A percentile compares a stretch with the other conserved stretches of the same genome.
phyloP scores from a whole-genome alignment of 1,140 invertebrate genomes.

The Akabosia matsudoensis region DNA sequence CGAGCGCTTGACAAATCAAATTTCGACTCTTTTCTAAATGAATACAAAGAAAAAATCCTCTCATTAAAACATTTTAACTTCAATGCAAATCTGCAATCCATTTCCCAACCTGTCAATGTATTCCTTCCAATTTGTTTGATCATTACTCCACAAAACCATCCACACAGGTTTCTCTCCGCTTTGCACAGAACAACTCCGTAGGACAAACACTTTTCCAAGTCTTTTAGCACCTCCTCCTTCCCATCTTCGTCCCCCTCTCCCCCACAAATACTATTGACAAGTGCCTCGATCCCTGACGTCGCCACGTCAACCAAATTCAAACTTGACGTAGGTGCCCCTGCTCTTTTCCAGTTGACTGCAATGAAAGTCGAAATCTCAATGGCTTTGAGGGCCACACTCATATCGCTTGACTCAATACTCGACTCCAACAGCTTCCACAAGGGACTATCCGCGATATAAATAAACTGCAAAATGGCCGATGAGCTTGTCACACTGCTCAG shows the following conservation, averaged over 20 bases:
- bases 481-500: constrained; percentile 39
- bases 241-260: neutral
- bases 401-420: constrained; percentile 62
- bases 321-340: constrained; percentile 13
- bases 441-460: constrained; percentile 46
- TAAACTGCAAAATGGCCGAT: constrained; percentile 37
- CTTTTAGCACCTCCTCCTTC: constrained; percentile 9
- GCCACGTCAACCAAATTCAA: constrained; percentile 38
- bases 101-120: constrained; percentile 30
- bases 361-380: constrained; percentile 62
- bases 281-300: constrained; percentile 32
- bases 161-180: constrained; percentile 30
- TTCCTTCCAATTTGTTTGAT: constrained; percentile 29
- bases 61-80: constrained; percentile 2
- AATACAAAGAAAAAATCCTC: constrained; percentile 26
- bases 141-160: constrained; percentile 39
- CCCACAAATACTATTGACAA: constrained; percentile 21
- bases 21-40: constrained; percentile 48
- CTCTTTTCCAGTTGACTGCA: constrained; percentile 59
- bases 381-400: constrained; percentile 64
- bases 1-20: constrained; percentile 65
- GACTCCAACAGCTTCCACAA: constrained; percentile 57
- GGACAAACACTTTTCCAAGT: constrained; percentile 40
- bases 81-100: neutral
- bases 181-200: constrained; percentile 41